Percentiles rank a stretch among this genome's conserved stretches.
phyloP scores from a whole-genome alignment of 37 sponge, comb jelly and placozoan species.

The Chondrosia reniformis region DNA sequence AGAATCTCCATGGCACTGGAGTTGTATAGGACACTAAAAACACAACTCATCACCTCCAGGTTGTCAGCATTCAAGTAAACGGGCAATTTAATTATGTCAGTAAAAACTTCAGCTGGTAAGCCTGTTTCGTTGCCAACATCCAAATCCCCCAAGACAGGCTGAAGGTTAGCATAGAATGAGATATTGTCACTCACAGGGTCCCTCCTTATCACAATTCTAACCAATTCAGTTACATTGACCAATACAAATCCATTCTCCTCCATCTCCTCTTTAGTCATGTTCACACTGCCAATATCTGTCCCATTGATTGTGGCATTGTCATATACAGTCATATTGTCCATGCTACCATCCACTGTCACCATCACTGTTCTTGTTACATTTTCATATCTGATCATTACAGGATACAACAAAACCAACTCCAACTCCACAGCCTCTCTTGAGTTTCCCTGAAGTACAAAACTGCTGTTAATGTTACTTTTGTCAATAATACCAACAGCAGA shows the following conservation, averaged over 20 bases:
- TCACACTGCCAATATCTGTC: not conserved
- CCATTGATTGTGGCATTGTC: not conserved
- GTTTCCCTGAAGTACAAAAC: slow-evolving; percentile 13
- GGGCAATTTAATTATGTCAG: slow-evolving; percentile 4
- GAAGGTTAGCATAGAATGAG: slow-evolving; percentile 34
- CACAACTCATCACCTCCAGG: not conserved
- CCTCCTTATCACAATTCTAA: not conserved
- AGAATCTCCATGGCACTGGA: slow-evolving; percentile 16
- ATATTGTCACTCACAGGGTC: not conserved
- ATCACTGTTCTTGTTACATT: slow-evolving; percentile 16
- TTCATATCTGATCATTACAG: not conserved
- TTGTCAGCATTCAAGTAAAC: slow-evolving; percentile 43
- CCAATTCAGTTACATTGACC: not conserved
- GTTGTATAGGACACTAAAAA: slow-evolving; percentile 16
- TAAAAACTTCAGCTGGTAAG: not conserved
- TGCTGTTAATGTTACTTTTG: too few species aligned
- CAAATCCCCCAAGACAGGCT: slow-evolving; percentile 47
- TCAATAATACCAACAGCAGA: too few species aligned
- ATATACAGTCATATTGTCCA: slow-evolving; percentile 10
- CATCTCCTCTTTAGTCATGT: not conserved
- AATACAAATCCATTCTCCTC: too few species aligned
- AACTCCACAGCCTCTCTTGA: not conserved
- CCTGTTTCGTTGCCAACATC: slow-evolving; percentile 33
- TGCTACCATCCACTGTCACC: not conserved
- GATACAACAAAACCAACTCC: not conserved